Percentiles rank a stretch among this genome's conserved stretches.
These are phyloP conservation scores for Diphyllodes magnificus DNA, from an alignment of 2,113 vertebrate species.

Conservation along the genomic window DNA sequence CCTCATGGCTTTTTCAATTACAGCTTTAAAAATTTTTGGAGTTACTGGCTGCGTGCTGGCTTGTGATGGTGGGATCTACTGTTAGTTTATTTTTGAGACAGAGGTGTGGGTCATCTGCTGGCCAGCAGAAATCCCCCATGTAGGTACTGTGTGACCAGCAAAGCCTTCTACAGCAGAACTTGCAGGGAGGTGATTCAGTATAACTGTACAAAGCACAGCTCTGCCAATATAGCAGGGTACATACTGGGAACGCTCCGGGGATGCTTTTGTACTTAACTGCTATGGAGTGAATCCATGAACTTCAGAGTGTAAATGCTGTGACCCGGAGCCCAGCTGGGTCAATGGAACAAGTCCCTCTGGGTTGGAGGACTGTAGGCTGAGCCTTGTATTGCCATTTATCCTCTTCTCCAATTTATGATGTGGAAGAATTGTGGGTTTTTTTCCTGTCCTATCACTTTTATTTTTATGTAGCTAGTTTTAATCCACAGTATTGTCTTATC, in stretches of 20 bases:
- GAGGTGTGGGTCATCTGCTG: not conserved
- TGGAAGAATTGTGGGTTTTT: not conserved
- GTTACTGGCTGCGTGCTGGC: not conserved
- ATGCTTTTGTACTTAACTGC: not conserved
- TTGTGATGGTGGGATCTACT: not conserved
- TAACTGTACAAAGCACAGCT: not conserved
- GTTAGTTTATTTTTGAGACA: not conserved
- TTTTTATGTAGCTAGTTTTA: not conserved
- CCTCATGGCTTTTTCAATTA: not conserved
- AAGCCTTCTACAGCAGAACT: not conserved
- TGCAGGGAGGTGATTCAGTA: accelerated
- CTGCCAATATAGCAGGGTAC: not conserved
- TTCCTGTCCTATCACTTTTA: accelerated
- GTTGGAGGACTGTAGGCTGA: not conserved
- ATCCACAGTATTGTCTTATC: not conserved
- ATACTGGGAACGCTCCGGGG: not conserved
- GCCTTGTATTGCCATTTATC: not conserved
- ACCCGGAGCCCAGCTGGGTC: not conserved
- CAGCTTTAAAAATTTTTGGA: not conserved
- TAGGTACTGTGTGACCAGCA: not conserved
- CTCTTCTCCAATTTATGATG: not conserved
- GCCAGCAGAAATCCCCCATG: not conserved
- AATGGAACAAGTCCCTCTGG: not conserved
- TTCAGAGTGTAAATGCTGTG: not conserved
- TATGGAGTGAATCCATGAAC: conserved; percentile 5